Evolutionary conservation across 2,797 vertebrate species (phyloP), one percentile per base, ranked within the genome.

Genomic region (Rhinatrema bivittatum): DNA sequence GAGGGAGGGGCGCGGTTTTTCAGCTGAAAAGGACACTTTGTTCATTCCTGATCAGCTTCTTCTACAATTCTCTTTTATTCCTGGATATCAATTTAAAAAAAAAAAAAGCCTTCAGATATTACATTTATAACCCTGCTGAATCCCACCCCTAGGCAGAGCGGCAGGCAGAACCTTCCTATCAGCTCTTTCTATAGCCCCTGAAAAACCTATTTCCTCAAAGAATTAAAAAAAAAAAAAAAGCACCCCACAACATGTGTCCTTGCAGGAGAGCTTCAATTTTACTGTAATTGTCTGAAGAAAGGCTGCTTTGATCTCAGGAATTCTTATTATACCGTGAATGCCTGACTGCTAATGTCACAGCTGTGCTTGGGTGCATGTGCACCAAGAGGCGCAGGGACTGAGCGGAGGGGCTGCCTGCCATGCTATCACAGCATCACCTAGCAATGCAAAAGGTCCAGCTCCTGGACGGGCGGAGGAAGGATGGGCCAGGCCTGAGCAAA

Each of bases 1-100:
- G 37, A 75, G 74, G 75, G 70, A 60, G 42, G 56, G 60, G 72
- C 50, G 68, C 65, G 62, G 56, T 62, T 68, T 74, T 80, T 78
- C 78, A 78, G 70, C 74, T 84, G 81, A 82, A 85, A 81, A 82
- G 75, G 77, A 82, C 83, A 84, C 76, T 84, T 85, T 80, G 82
- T 85, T 82, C 73, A 73, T 81, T 84, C 76, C 78, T 80, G 79
- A 86, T 82, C 83, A 80, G 82, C 77, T 83, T 83, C 71, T 77
- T 68, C 72, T 66, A 71, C 75, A 61, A 71, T 76, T 82, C 75
- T 78, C 79, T 78, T 81, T 86, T 82, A 83, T 83, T 82, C 78
- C 78, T 70, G 33, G 70, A 73, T 83, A 80, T 78, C 75, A 79
- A 73, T 84, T 82, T 78, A 54, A 47, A 62, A 76, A 56, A 58